These are phyloP conservation scores for Microchirus variegatus DNA, from an alignment of 2,797 vertebrate species.

Conservation along the genomic window DNA sequence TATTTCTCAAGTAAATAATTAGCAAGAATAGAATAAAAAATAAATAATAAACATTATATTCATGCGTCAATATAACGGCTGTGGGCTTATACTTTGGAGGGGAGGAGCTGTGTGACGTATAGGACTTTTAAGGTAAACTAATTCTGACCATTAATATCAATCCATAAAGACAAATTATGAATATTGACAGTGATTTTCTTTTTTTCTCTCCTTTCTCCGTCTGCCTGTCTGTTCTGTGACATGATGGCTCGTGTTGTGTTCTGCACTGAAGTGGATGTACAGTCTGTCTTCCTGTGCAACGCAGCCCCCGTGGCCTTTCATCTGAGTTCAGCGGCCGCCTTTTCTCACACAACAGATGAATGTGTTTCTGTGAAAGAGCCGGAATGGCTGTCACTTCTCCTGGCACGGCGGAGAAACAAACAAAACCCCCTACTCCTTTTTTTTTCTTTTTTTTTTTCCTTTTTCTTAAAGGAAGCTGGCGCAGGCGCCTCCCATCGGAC, in stretches of 20 bases:
- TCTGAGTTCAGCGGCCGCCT: slow-evolving; percentile 74
- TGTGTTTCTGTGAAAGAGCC: slow-evolving; percentile 81
- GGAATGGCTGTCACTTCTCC: slow-evolving; percentile 83
- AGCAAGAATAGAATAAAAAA: no score
- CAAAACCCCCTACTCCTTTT: slow-evolving; percentile 75
- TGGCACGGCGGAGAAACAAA: slow-evolving; percentile 80
- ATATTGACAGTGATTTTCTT: not conserved
- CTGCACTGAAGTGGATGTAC: slow-evolving; percentile 76
- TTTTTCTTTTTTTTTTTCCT: slow-evolving; percentile 20
- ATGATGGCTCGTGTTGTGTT: slow-evolving; percentile 63
- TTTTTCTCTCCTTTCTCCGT: not conserved
- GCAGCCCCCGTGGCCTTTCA: slow-evolving; percentile 72
- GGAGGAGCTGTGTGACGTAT: not conserved
- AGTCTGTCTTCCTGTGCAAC: slow-evolving; percentile 79
- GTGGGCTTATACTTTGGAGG: not conserved
- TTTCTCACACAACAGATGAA: slow-evolving; percentile 83
- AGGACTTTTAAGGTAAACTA: not conserved
- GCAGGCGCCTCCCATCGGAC: slow-evolving; percentile 77
- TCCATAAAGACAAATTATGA: not conserved
- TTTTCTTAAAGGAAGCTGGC: slow-evolving; percentile 81
- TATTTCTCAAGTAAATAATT: no score
- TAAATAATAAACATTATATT: no score
- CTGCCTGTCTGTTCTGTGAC: not conserved
- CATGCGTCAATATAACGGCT: no score
- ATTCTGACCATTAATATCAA: not conserved